A percentile compares a stretch with the other conserved stretches of the same genome.
phyloP scores from a whole-genome alignment of 2,113 vertebrate genomes.

The Bubo blakistoni region DNA sequence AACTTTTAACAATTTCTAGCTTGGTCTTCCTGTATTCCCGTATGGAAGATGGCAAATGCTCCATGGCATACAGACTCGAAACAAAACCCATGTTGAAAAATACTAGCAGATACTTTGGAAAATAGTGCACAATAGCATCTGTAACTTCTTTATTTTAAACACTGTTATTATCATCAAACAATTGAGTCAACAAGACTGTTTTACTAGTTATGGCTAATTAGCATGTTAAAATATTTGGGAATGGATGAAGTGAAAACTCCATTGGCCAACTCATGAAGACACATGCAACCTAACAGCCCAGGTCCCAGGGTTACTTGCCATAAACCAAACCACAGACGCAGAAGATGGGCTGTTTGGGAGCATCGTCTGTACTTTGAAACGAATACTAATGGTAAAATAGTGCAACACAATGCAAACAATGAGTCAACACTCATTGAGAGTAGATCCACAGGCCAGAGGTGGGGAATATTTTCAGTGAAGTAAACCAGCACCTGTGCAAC shows the following conservation, averaged over 20 bases:
- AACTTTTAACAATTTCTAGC: neutral
- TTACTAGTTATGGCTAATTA: neutral
- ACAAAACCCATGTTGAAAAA: neutral
- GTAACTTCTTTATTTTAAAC: neutral
- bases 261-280: neutral
- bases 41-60: neutral
- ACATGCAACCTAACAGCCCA: rapidly evolving
- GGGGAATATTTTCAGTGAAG: neutral
- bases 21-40: neutral
- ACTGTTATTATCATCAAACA: neutral
- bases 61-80: neutral
- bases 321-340: no score
- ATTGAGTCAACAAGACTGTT: neutral
- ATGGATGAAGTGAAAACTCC: neutral
- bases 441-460: neutral
- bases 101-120: neutral
- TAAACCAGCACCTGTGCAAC: neutral
- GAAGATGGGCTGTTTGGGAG: neutral
- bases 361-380: neutral
- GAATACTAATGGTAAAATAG: neutral
- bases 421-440: neutral
- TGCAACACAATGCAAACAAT: neutral
- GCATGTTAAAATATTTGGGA: neutral
- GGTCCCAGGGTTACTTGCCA: neutral
- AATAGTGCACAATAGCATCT: neutral